Base-by-base conservation (phyloP, 2,113 vertebrate genomes). In the Peromyscus maniculatus region DNA sequence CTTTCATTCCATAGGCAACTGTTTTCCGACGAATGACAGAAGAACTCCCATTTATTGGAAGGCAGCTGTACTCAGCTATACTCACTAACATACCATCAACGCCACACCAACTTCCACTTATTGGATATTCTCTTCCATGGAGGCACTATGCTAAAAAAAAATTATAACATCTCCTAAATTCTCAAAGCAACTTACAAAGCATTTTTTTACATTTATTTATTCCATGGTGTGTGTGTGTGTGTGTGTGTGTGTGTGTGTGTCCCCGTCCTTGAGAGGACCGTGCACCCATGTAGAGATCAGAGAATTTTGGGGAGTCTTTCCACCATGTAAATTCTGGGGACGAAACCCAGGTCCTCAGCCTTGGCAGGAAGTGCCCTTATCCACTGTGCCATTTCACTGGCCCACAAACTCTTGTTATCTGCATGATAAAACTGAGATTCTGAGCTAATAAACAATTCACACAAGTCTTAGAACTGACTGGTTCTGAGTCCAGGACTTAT, bases 161-260 rank as follows among this genome's bases (percentile, higher is more conserved):
- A 87, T 52, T 59, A 88, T 78, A 95, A 97, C 96, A 93, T 67
- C 43, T 83, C 7, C 4, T 87, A 1, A 96, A 92, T 93, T 92
- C 84, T 92, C 84, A 67, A 96, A 95, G 86, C n/a, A 96, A 97
- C 71, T 59, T 21, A 94, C 15, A 93, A 93, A 93, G 36, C n/a
- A 21, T 80, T 55, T 22, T 43, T 84, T 46, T 33, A 66, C 9
- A 87, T 67, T 87, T 87, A 87, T 31, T 49, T 33, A 67, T 49
- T 16, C 62, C 4, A 4, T 86, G 24, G 59, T 26, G 74, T 74
- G 66, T 55, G 52, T 83, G 26, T 55, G 66, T 55, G 52, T 83
- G 26, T 52, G 52, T 52, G 49, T 52, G 49, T 52, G 49, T 52
- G 49, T 52, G 49, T 52, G 49, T 52, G 49, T 52, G 49, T 52